Percentiles rank a stretch among this genome's conserved stretches.
These are phyloP conservation scores for Geotrypetes seraphini DNA, from an alignment of 2,797 vertebrate species.

Conservation along the genomic window DNA sequence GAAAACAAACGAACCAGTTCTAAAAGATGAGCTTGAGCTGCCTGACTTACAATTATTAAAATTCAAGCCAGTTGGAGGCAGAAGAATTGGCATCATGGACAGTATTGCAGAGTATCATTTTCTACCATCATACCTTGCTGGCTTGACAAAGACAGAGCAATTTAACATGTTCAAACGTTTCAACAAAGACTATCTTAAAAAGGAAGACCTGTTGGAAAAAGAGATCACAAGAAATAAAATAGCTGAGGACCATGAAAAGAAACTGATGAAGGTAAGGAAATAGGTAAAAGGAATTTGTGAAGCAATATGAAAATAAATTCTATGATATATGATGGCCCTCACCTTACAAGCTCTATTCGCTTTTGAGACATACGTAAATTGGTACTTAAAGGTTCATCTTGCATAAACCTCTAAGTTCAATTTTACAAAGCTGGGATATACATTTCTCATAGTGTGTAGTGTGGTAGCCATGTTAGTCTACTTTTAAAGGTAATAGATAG, in stretches of 20 bases:
- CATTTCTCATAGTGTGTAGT: no score
- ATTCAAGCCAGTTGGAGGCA: neutral
- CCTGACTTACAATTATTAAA: constrained; percentile 18
- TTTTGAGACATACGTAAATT: no score
- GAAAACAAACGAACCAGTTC: neutral
- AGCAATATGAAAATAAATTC: no score
- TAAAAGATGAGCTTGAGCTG: constrained; percentile 19
- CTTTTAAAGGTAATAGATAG: no score
- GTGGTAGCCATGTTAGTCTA: no score
- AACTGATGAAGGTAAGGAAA: constrained; percentile 45
- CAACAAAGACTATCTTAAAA: constrained; percentile 26
- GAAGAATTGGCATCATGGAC: neutral
- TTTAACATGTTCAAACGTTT: constrained; percentile 37
- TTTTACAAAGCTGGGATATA: no score
- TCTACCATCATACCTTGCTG: constrained; percentile 18
- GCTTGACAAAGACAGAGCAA: constrained; percentile 27
- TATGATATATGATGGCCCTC: no score
- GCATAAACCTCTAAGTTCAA: no score
- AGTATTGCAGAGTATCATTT: constrained; percentile 2
- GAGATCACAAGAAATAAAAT: constrained; percentile 20
- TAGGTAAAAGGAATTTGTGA: no score
- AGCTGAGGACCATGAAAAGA: constrained; percentile 36
- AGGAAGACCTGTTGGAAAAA: constrained; percentile 22
- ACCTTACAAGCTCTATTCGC: no score
- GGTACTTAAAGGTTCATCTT: no score